A percentile compares a stretch with the other conserved stretches of the same genome.
Evolutionary conservation across 2,113 vertebrate species (phyloP).

Genomic region (Istiophorus platypterus): DNA sequence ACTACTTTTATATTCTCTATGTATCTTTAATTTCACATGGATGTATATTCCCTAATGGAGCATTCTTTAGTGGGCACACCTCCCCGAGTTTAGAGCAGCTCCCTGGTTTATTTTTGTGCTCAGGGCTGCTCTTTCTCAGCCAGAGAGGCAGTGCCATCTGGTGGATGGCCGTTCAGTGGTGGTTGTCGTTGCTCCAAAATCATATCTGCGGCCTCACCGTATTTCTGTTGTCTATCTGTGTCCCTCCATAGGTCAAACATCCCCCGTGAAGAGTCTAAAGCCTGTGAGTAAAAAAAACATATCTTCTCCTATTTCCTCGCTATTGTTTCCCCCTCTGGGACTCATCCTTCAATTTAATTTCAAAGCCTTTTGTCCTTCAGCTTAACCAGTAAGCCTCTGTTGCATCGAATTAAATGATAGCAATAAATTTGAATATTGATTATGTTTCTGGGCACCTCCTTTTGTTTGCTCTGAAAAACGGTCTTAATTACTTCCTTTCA

Average conservation of each 20-base stretch:
- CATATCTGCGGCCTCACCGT: slow-evolving; percentile 28
- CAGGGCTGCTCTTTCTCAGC: slow-evolving; percentile 9
- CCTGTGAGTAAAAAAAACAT: slow-evolving; percentile 88
- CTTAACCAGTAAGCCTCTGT: slow-evolving; percentile 69
- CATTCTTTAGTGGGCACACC: slow-evolving; percentile 36
- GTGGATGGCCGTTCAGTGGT: slow-evolving; percentile 38
- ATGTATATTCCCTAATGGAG: slow-evolving; percentile 59
- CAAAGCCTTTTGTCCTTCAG: slow-evolving; percentile 72
- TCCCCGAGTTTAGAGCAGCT: slow-evolving; percentile 46
- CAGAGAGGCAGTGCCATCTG: slow-evolving; percentile 73
- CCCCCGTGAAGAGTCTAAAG: slow-evolving; percentile 94
- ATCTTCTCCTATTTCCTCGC: slow-evolving; percentile 35
- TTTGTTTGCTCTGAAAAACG: slow-evolving; percentile 77
- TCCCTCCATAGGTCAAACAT: slow-evolving; percentile 90
- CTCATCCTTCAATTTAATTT: slow-evolving; percentile 64
- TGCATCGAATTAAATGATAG: slow-evolving; percentile 77
- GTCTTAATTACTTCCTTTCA: slow-evolving; percentile 79
- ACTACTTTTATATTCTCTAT: slow-evolving; percentile 44
- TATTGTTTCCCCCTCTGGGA: slow-evolving; percentile 34
- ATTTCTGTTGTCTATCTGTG: slow-evolving; percentile 51
- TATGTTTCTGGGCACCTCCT: slow-evolving; percentile 68
- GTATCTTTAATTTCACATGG: slow-evolving; percentile 65
- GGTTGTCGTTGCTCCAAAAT: slow-evolving; percentile 4
- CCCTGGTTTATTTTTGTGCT: slow-evolving; percentile 49
- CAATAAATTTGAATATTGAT: slow-evolving; percentile 82